A percentile compares a stretch with the other conserved stretches of the same genome.
Evolutionary conservation across 2,797 vertebrate genomes (phyloP).

Genomic region (Falco biarmicus): DNA sequence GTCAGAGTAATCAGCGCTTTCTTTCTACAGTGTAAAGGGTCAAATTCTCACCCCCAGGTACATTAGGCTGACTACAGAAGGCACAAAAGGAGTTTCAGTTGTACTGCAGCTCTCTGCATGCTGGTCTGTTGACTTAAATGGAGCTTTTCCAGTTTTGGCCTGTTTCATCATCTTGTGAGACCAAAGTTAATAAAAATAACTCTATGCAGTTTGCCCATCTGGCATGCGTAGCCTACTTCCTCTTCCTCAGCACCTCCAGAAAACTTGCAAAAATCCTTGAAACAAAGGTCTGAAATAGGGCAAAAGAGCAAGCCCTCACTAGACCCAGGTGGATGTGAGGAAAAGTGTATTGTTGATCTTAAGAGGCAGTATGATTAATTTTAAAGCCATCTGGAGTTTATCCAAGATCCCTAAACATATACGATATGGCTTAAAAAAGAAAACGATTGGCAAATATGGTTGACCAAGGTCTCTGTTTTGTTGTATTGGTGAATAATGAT

Average conservation of each 20-base stretch:
- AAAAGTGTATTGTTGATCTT: not conserved
- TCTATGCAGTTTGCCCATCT: not conserved
- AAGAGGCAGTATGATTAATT: not conserved
- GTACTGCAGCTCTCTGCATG: not conserved
- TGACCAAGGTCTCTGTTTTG: not conserved
- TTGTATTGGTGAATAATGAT: not conserved
- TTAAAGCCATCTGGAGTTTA: not conserved
- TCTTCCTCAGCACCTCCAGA: not conserved
- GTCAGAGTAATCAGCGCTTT: not conserved
- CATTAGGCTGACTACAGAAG: not conserved
- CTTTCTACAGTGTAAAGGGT: not conserved
- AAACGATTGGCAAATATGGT: not conserved
- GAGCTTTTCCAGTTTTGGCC: not conserved
- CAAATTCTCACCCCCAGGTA: not conserved
- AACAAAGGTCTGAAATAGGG: not conserved
- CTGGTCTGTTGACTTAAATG: not conserved
- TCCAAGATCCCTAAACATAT: not conserved
- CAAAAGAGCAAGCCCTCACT: not conserved
- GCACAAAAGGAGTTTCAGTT: not conserved
- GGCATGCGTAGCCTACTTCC: fast-evolving
- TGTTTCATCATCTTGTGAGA: not conserved
- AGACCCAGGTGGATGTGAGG: not conserved
- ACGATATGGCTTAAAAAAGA: not conserved
- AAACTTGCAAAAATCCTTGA: not conserved
- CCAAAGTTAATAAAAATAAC: not conserved